Base-by-base conservation (phyloP, 1,140 invertebrate species). In the Diprion similis region DNA sequence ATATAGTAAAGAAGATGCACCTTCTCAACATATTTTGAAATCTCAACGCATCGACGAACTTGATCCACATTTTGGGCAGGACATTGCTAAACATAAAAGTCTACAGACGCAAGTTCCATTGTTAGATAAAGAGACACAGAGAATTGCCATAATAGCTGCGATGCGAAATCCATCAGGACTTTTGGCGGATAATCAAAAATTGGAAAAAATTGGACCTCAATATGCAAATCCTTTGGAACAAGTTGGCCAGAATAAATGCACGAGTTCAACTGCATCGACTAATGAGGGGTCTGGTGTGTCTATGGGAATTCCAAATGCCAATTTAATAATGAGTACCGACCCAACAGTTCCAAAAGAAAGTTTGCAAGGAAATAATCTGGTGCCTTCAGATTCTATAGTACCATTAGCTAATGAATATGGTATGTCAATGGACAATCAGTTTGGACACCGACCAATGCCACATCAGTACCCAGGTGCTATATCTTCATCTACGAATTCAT, bases 1-100 rank as follows among this genome's bases (percentile, higher is more conserved):
- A 64, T 86, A 87, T 71, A 78, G 79, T 10, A 72, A 76, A 70
- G 77, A 82, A 8, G 77, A 77, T 68, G 59, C 76, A n/a, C 18
- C 18, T 68, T 19, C 48, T 69, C 51, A 48, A 37, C 17, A 8
- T 64, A 59, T 59, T 1, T 1, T 46, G 47, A 75, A 68, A 75
- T 67, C 73, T 7, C 47, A 71, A 0, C 65, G 64, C 19, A 10
- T 75, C 10, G 19, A 70, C 10, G 13, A 15, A 15, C 13, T 11
- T 13, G 8, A 46, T 70, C 37, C 69, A 59, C 17, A 59, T 15
- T 59, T 15, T 17, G 51, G 51, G 9, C 51, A 59, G 51, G n/a
- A 17, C 9, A 59, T 59, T 8, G 51, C 11, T 17, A 59, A 59
- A 17, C 11, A 59, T 59, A 59, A 59, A 9, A 59, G 46, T 37